A percentile compares a stretch with the other conserved stretches of the same genome.
phyloP scores from a whole-genome alignment of 2,113 vertebrate genomes.

The Nannospalax galili region DNA sequence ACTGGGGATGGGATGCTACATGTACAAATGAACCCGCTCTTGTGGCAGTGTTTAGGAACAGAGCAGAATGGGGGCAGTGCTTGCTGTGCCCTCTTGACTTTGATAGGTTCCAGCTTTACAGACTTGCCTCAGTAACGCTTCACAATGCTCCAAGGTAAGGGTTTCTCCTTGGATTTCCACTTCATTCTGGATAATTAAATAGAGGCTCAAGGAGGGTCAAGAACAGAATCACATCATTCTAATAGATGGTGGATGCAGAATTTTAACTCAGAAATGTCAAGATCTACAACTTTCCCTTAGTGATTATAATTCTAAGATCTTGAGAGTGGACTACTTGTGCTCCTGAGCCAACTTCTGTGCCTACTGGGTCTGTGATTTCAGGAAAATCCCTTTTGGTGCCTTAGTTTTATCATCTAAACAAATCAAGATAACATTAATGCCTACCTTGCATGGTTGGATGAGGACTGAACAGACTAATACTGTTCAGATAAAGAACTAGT shows the following conservation, averaged over 20 bases:
- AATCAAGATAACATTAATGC: background rate
- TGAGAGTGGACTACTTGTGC: background rate
- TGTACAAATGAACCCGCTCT: background rate
- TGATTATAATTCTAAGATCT: background rate
- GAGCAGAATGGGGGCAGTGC: accelerated
- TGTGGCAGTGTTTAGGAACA: background rate
- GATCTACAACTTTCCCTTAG: background rate
- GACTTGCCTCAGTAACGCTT: background rate
- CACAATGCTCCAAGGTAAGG: background rate
- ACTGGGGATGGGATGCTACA: no score
- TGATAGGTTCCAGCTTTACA: background rate
- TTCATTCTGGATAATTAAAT: background rate
- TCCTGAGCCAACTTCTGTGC: background rate
- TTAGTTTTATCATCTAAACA: background rate
- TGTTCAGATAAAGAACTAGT: background rate
- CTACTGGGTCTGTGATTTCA: background rate
- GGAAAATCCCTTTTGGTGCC: background rate
- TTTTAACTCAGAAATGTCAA: background rate
- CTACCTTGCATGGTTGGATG: background rate
- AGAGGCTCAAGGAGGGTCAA: background rate
- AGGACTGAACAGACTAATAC: background rate
- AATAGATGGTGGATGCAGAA: background rate
- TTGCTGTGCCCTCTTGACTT: background rate
- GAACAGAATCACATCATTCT: no score
- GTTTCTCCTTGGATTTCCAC: background rate